Evolutionary conservation across 2,888 invertebrate genomes (phyloP), one percentile per base, ranked within the genome.

Genomic region (Anticlea derivata): DNA sequence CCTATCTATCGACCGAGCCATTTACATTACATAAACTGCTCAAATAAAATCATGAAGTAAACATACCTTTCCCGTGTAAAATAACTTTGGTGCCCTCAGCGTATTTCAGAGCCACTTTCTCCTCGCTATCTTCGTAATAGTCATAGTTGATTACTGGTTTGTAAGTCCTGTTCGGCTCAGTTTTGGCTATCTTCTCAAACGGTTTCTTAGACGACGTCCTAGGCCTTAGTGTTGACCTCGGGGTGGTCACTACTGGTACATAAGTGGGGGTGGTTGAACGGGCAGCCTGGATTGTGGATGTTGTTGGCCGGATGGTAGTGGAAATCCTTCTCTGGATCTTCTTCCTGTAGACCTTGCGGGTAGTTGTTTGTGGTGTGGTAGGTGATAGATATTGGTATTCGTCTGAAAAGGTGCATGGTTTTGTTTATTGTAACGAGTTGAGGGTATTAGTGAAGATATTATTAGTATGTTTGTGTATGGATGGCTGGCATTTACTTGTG

Each of bases 71-170:
- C 12, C 74, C 84, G 50, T 90, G 92, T 17, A 93, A 71, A 34
- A 91, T 80, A 17, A 93, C 93, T 74, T 94, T 94, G 1, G 77
- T 93, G 80, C 78, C 92, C 81, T 69, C 92, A 0, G 65, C 70
- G 51, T 87, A 87, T 34, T 86, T 88, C 7, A 75, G 67, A 7
- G 78, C 85, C 78, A 71, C 91, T 75, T 68, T 94, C 73, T 73
- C 93, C 50, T 92, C 92, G 11, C 92, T 92, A 52, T 94, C 94
- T 60, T 95, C 95, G 63, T 95, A 95, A 63, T 94, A 94, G 64
- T 95, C 95, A 65, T 95, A 94, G 67, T 93, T 93, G 11, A 73
- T 74, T 1, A 86, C 78, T 0, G 88, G 87, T 38, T 65, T 74
- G 61, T 73, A 77, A 0, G 74, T 77, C 63, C 68, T 78, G 39